Evolutionary conservation across 2,888 invertebrate genomes (phyloP).

Genomic region (Eutolmus rufibarbis): DNA sequence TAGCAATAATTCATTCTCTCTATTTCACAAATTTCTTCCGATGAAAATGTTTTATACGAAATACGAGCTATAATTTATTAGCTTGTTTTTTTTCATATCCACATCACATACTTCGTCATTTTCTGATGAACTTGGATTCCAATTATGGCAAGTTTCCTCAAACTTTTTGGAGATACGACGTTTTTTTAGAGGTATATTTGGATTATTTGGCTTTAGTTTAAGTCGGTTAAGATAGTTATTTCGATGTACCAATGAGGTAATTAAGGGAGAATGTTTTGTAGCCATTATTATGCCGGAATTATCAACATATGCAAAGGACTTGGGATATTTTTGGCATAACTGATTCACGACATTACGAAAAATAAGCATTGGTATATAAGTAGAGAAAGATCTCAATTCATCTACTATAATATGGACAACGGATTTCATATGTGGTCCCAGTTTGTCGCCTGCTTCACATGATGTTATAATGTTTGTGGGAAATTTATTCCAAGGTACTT

Average conservation of each 20-base stretch:
- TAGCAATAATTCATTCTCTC: neutral
- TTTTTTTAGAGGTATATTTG: neutral
- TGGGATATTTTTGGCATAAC: neutral
- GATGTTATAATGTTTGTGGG: neutral
- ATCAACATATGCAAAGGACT: neutral
- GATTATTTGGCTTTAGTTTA: neutral
- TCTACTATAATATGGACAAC: slow-evolving; percentile 8
- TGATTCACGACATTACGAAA: neutral
- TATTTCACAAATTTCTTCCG: neutral
- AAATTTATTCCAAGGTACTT: slow-evolving; percentile 28
- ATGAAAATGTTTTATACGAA: neutral
- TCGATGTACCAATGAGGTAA: neutral
- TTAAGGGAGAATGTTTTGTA: neutral
- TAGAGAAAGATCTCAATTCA: neutral
- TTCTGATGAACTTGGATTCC: neutral
- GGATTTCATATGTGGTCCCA: neutral
- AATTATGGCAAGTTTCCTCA: neutral
- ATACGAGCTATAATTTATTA: neutral
- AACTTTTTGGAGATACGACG: neutral
- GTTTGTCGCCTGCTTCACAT: neutral
- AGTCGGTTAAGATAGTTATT: slow-evolving; percentile 31
- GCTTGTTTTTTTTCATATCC: neutral
- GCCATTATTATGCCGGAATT: neutral
- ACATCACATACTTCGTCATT: neutral
- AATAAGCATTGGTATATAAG: neutral